Percentiles rank a stretch among this genome's conserved stretches.
phyloP scores from a whole-genome alignment of 2,113 vertebrate species.

The Alexandromys fortis region DNA sequence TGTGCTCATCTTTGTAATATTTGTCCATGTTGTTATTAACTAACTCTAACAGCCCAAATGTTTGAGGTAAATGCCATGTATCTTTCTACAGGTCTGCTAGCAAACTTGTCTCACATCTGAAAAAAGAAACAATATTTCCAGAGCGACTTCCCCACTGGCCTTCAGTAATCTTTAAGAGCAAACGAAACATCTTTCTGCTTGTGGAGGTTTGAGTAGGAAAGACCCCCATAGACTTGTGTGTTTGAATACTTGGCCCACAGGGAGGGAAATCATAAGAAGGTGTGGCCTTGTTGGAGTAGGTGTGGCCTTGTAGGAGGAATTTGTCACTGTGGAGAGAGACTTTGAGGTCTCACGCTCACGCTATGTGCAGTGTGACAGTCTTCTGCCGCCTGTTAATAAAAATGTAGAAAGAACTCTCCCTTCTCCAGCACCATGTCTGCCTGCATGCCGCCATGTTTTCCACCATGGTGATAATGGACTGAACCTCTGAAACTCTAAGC shows the following conservation, averaged over 20 bases:
- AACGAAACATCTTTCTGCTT: neutral
- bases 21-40: neutral
- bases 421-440: neutral
- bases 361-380: neutral
- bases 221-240: neutral
- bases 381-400: neutral
- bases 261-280: neutral
- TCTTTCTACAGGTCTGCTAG: neutral
- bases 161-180: neutral
- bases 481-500: neutral
- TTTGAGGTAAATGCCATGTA: neutral
- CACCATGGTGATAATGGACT: neutral
- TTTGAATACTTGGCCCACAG: neutral
- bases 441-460: neutral
- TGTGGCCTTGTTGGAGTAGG: neutral
- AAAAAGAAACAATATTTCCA: neutral
- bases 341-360: neutral
- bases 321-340: neutral
- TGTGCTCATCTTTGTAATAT: neutral
- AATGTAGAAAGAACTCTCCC: neutral
- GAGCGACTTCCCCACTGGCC: neutral
- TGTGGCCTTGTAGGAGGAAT: neutral
- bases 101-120: neutral
- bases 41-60: slow-evolving; percentile 10
- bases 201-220: neutral